Evolutionary conservation across 2,888 invertebrate genomes (phyloP), one percentile per base, ranked within the genome.

Genomic region (Apodemia hepburni): DNA sequence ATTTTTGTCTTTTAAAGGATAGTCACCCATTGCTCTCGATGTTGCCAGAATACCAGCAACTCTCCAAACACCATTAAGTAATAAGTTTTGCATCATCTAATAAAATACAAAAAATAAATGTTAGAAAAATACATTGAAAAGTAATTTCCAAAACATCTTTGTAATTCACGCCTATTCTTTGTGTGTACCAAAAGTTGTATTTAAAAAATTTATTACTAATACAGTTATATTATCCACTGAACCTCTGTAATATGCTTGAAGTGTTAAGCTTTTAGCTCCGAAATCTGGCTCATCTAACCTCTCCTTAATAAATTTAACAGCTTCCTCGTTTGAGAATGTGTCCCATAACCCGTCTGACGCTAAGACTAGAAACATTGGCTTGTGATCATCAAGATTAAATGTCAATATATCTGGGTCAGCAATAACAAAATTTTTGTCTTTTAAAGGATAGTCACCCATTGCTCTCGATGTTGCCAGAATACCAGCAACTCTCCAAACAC

Each of bases 291-390:
- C 98, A 76, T 96, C 93, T 54, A 98, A 92, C 72, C 96, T 93
- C 74, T 97, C 96, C 84, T 96, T 96, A 62, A 98, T 95, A 81
- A 96, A 98, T 72, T 94, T 95, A 15, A 98, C 95, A 33, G 98
- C 98, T 84, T 98, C 98, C 81, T 98, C 98, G 84, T 98, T 98
- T 57, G 95, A 93, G 81, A 98, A 98, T 22, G 97, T 98, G 81
- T 99, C 99, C 98, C 98, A 99, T 42, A 99, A 92, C 2, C 99
- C 99, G 91, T 99, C 99, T 0, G 98, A 97, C 15, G 98, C 99
- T 65, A 99, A 92, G 67, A 99, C 95, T 71, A 98, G 87, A 85
- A 99, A 99, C 91, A 95, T 94, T 0, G 98, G 98, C 77, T 95
- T 95, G 77, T 97, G 95, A 83, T 97, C 96, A 65, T 93, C 93